Evolutionary conservation across 1,140 invertebrate species (phyloP), one percentile per base, ranked within the genome.

Genomic region (Drosophila ananassae): DNA sequence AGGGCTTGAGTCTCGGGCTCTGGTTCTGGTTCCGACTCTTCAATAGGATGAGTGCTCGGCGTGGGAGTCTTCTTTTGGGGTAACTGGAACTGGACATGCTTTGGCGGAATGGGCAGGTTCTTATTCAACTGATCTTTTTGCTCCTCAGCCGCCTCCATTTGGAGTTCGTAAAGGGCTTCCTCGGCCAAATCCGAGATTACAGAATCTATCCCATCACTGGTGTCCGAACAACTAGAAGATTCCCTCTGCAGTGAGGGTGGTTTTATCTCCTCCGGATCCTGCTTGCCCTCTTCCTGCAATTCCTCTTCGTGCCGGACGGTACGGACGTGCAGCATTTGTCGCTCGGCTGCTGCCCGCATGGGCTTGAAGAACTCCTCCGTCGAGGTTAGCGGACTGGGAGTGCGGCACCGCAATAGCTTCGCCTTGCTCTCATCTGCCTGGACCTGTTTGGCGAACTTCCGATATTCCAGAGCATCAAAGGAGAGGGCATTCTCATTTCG

Each of bases 121-220:
- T 57, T 72, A 5, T 72, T 63, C 7, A 64, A 41, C 28, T 79
- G 39, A 22, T 77, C 47, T 28, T 73, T 51, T 13, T 90, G 62
- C 54, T 87, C 75, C 47, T 83, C 72, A 2, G 76, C 83, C 8
- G 89, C 89, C 48, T 91, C 90, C 55, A 90, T 52, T 66, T 90
- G 79, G 1, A 91, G 71, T 48, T 91, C 90, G 17, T 71, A 77
- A 0, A 91, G 51, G 0, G 87, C 90, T 37, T 91, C 90, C 37
- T 91, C 90, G 4, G 87, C 89, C 50, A 91, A 46, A 54, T 91
- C 90, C 0, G 90, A 91, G 34, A 91, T 90, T 9, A 91, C 90
- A 0, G 90, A 91, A 22, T 91, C 90, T 8, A 91, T 90, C 51
- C 81, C 90, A 53, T 90, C 82, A 46, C 90, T 91, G 5, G 89